A percentile compares a stretch with the other conserved stretches of the same genome.
Conservation (phyloP, 2,113 vertebrate genomes). For the Rhagologus leucostigma region DNA sequence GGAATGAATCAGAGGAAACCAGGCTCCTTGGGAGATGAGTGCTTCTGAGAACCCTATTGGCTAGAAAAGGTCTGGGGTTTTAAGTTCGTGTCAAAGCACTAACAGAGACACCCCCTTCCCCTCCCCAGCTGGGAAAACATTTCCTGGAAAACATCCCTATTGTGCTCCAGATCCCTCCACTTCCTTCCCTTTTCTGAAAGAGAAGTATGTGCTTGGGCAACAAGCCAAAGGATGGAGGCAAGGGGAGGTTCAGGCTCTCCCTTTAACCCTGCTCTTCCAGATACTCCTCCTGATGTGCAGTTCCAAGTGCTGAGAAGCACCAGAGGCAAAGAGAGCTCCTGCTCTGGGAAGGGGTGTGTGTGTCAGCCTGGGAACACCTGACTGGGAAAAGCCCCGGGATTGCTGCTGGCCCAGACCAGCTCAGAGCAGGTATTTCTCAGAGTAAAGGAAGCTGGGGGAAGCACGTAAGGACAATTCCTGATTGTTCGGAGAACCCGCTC, state of each 20-base stretch:
- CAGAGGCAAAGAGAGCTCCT: not conserved
- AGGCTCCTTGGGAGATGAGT: not conserved
- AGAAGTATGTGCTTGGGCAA: slow-evolving; percentile 1
- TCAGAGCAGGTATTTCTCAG: not conserved
- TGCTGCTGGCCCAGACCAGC: rapidly evolving
- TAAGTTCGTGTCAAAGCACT: not conserved
- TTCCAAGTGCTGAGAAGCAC: not conserved
- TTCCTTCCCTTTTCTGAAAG: slow-evolving; percentile 43
- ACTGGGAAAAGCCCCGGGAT: not conserved
- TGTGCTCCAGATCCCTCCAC: not conserved
- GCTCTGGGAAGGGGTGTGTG: not conserved
- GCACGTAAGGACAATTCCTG: not conserved
- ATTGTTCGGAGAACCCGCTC: not conserved
- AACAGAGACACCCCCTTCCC: slow-evolving; percentile 1
- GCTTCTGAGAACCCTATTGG: not conserved
- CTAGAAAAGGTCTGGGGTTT: not conserved
- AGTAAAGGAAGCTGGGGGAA: not conserved
- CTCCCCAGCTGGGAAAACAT: slow-evolving; percentile 37
- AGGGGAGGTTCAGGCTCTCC: not conserved
- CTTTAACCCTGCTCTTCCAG: not conserved
- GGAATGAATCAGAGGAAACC: slow-evolving; percentile 36
- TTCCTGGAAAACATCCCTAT: slow-evolving; percentile 59
- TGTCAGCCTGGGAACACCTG: not conserved
- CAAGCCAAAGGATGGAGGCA: not conserved
- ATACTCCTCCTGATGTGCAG: not conserved